phyloP scores from a whole-genome alignment of 1,140 invertebrate species.

The Rhagoletis zephyria region DNA sequence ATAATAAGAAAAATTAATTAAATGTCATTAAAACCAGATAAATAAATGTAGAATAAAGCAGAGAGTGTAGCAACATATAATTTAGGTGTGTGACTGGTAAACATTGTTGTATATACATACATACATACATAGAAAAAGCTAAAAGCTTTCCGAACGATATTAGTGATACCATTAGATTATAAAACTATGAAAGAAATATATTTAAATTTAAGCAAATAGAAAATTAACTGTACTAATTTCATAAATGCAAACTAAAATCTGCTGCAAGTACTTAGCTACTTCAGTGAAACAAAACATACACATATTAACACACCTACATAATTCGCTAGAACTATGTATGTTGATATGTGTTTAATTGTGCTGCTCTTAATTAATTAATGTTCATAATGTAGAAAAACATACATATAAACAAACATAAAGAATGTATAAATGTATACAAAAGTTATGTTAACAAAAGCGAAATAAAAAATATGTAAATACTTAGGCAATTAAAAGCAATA shows the following conservation, averaged over 20 bases:
- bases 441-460: background rate
- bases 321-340: background rate
- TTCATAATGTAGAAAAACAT: background rate
- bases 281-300: background rate
- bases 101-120: too few species aligned
- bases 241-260: background rate
- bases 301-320: background rate
- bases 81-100: too few species aligned
- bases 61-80: too few species aligned
- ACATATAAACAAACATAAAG: background rate
- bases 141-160: background rate
- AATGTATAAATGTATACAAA: background rate
- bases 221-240: background rate
- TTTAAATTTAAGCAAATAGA: slow-evolving; percentile 1
- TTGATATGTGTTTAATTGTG: background rate
- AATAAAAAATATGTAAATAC: slow-evolving; percentile 10
- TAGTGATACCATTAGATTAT: slow-evolving; percentile 18
- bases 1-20: too few species aligned
- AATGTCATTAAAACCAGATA: too few species aligned
- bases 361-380: background rate
- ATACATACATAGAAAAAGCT: too few species aligned
- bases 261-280: background rate
- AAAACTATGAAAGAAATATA: background rate
- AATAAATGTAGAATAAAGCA: too few species aligned
- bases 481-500: slow-evolving; percentile 1